Evolutionary conservation across 2,113 vertebrate species (phyloP).

Genomic region (Hippocampus mohnikei): DNA sequence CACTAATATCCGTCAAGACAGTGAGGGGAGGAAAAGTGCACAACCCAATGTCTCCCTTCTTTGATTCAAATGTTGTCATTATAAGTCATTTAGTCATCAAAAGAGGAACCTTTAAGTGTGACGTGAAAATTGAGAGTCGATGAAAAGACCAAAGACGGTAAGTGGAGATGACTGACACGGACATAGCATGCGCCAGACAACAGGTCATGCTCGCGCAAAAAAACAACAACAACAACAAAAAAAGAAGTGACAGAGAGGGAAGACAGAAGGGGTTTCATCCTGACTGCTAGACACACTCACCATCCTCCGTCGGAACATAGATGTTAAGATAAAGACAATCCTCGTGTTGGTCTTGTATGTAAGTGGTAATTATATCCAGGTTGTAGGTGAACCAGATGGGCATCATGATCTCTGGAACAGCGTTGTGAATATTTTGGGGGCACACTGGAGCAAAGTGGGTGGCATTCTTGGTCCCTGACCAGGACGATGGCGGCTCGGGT

Average conservation of each 20-base stretch:
- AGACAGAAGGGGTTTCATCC: slow-evolving; percentile 37
- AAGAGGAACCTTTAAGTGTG: slow-evolving; percentile 85
- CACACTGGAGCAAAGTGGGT: slow-evolving; percentile 97
- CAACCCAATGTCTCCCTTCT: slow-evolving; percentile 63
- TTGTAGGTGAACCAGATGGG: slow-evolving; percentile 99
- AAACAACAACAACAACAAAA: slow-evolving; percentile 49
- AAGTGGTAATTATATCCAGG: slow-evolving; percentile 96
- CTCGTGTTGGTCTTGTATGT: slow-evolving; percentile 98
- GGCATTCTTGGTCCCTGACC: slow-evolving; percentile 97
- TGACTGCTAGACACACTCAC: slow-evolving; percentile 83
- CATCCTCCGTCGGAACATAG: slow-evolving; percentile 99
- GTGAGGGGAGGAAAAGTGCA: slow-evolving; percentile 73
- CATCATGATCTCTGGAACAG: slow-evolving; percentile 98
- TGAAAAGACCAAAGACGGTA: slow-evolving; percentile 74
- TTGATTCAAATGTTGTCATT: slow-evolving; percentile 41
- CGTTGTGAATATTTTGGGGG: slow-evolving; percentile 98
- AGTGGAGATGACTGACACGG: slow-evolving; percentile 67
- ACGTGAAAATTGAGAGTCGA: slow-evolving; percentile 75
- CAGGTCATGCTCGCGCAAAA: slow-evolving; percentile 85
- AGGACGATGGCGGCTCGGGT: slow-evolving; percentile 90
- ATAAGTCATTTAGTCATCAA: slow-evolving; percentile 67
- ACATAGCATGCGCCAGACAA: slow-evolving; percentile 87
- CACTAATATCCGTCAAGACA: slow-evolving; percentile 71
- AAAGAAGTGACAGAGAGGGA: slow-evolving; percentile 44
- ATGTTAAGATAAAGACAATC: slow-evolving; percentile 99